A percentile compares a stretch with the other conserved stretches of the same genome.
Conservation (phyloP, 1,140 invertebrate species). For the Apis dorsata region DNA sequence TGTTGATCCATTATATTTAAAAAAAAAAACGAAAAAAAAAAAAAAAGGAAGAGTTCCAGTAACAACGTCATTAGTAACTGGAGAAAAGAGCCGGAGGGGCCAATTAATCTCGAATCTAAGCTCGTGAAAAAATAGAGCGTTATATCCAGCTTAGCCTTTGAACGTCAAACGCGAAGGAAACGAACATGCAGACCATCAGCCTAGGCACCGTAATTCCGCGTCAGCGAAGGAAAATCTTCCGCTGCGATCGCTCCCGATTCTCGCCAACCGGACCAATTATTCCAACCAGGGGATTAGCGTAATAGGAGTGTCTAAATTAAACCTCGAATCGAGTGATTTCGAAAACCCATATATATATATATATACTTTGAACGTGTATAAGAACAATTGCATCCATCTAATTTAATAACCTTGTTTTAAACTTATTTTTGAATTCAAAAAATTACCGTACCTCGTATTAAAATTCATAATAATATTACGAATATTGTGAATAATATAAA, state of each 20-base stretch:
- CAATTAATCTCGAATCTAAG: neutral
- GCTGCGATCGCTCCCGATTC: slow-evolving; percentile 12
- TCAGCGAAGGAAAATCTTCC: slow-evolving; percentile 34
- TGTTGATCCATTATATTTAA: neutral
- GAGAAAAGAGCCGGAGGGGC: neutral
- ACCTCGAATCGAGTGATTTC: neutral
- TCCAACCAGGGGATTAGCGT: slow-evolving; percentile 32
- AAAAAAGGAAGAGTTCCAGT: neutral
- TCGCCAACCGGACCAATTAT: slow-evolving; percentile 10
- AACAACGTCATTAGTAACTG: neutral
- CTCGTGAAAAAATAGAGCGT: neutral
- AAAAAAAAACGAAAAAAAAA: neutral
- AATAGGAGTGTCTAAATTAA: neutral
- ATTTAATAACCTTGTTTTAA: no score
- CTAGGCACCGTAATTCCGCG: slow-evolving; percentile 25
- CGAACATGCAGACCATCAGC: slow-evolving; percentile 5
- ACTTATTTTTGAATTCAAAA: no score
- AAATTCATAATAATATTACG: no score
- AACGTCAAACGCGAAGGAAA: slow-evolving; percentile 8
- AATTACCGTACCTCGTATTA: no score
- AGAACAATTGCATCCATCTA: no score
- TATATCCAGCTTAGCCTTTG: neutral
- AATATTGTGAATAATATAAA: no score
- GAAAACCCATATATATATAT: neutral
- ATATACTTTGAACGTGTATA: no score